These are phyloP conservation scores for Drosophila macrospina DNA, from an alignment of 2,888 invertebrate genomes.

Conservation along the genomic window DNA sequence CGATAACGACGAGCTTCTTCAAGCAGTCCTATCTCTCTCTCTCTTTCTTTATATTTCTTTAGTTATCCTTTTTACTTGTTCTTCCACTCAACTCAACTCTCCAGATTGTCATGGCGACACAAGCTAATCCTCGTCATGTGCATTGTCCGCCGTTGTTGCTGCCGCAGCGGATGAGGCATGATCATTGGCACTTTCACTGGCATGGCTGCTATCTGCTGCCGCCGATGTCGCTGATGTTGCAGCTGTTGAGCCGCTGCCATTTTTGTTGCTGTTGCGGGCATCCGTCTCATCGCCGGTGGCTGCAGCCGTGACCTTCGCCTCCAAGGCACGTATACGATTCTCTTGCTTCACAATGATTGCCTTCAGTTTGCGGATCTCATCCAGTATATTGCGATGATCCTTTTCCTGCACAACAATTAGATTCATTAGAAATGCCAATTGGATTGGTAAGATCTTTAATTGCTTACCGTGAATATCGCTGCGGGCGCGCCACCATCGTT, in stretches of 20 bases:
- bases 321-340: slow-evolving; percentile 87
- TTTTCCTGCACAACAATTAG: slow-evolving; percentile 79
- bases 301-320: slow-evolving; percentile 82
- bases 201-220: slow-evolving; percentile 67
- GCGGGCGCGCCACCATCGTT: slow-evolving; percentile 56
- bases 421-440: background rate
- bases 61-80: slow-evolving; percentile 5
- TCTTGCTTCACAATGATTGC: slow-evolving; percentile 98
- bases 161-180: slow-evolving; percentile 63
- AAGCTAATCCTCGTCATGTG: slow-evolving; percentile 66
- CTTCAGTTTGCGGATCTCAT: slow-evolving; percentile 96
- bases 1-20: slow-evolving; percentile 66
- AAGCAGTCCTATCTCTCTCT: slow-evolving; percentile 37
- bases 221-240: slow-evolving; percentile 38
- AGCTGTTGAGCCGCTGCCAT: slow-evolving; percentile 58
- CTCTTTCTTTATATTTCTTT: slow-evolving; percentile 9
- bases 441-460: background rate
- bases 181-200: slow-evolving; percentile 77
- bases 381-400: slow-evolving; percentile 92
- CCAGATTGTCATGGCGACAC: background rate
- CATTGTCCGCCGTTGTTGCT: slow-evolving; percentile 51
- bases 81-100: slow-evolving; percentile 12
- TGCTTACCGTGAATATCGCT: slow-evolving; percentile 84
- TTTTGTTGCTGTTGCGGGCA: slow-evolving; percentile 69
- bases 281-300: slow-evolving; percentile 81